Base-by-base conservation (phyloP, 2,113 vertebrate species). In the Alligator mississippiensis region DNA sequence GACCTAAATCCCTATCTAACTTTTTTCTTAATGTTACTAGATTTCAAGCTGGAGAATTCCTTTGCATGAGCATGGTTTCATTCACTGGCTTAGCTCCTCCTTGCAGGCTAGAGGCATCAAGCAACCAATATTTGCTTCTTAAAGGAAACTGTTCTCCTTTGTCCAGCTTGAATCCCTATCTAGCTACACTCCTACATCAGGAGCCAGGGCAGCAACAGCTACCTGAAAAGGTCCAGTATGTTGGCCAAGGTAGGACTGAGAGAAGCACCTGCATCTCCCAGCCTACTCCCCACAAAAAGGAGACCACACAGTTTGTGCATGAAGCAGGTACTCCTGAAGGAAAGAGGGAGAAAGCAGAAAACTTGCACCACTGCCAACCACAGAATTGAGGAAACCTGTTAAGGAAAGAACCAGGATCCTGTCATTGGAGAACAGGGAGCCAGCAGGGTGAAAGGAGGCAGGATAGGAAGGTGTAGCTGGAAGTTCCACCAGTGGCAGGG, bases 101-200 rank as follows among this genome's bases (percentile, higher is more conserved):
- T 66, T 3, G 30, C 34, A 2, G 2, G 34, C n/a, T 6, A 1
- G 1, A 83, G 21, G 47, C 6, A 47, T 9, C 8, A 91, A 70
- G 27, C n/a, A 34, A 85, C n/a, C 85, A 70, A 72, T 1, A n/a
- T 17, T 21, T 84, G 83, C 24, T 79, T 90, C 21, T 38, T 72
- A 72, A 72, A 19, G 22, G 38, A 72, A 34, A 34, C 21, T 38
- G 38, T 72, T 62, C 78, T 68, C 74, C 68, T 80, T 74, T 13
- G 58, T 61, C 76, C 47, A n/a, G 10, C 0, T 74, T 17, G 17
- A 75, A 88, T 28, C 0, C 5, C 0, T 38, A 21, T 11, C 83
- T 21, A 78, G 78, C 64, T 86, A 66, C 88, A 86, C 57, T 82
- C 68, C n/a, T 17, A 0, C 3, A 85, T 1, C 25, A 89, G 58